Evolutionary conservation across 2,797 vertebrate genomes (phyloP), one percentile per base, ranked within the genome.

Genomic region (Anomalospiza imberbis): DNA sequence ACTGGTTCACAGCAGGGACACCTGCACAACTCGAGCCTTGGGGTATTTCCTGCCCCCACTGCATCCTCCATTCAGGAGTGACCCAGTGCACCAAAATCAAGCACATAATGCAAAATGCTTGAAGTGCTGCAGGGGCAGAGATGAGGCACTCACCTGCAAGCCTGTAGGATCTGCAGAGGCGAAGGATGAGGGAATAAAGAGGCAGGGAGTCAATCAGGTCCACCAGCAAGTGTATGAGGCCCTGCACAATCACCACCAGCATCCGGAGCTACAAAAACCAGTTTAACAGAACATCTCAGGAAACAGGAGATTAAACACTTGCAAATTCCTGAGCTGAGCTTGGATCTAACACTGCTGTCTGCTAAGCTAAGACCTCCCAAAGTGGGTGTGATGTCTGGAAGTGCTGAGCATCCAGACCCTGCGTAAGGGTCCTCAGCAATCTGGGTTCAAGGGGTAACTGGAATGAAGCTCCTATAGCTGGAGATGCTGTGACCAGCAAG

Each of bases 171-270:
- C 98, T 98, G 95, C 97, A 99, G 86, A 99, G 68, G 8, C 99
- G 98, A 21, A 99, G 98, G 44, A 97, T 95, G 13, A 99, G 82
- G 1, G 99, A 98, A 31, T 99, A 99, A 70, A 99, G 97, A 1
- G 99, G 99, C 95, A 99, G 98, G 18, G 99, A 99, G 98, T 99
- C 99, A 88, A 99, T 97, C 68, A 99, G 97, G 91, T 99, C 98
- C 86, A 99, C 97, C 0, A 98, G 98, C 94, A 99, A 98, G 92
- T 98, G 99, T 74, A 99, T 98, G 73, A 99, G 76, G 34, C 99
- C 99, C 96, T 99, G 99, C 89, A 99, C 98, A 36, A 98, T 71
- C 74, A 99, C 98, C 96, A 99, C 98, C 96, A 99, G 97, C 90
- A 99, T 97, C 53, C 99, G 99, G 79, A 99, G 97, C 99, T 99